phyloP scores from a whole-genome alignment of 2,888 invertebrate species.

The Branchipolynoe longqiensis region DNA sequence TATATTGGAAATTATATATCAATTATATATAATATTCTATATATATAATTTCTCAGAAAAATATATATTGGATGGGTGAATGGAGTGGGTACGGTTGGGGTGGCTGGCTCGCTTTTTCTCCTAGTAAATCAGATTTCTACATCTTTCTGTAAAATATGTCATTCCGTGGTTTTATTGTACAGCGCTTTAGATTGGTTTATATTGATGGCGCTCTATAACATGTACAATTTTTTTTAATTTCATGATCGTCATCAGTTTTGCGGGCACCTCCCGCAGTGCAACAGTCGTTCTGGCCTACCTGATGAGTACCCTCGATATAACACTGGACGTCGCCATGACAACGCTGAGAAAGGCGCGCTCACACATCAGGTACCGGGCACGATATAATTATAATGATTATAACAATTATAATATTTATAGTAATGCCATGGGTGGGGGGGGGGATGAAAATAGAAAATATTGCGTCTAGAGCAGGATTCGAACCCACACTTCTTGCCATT shows the following conservation, averaged over 20 bases:
- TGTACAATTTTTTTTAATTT: neutral
- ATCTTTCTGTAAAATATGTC: neutral
- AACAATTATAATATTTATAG: no score
- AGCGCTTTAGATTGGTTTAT: no score
- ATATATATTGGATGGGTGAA: neutral
- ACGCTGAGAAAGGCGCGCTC: constrained; percentile 74
- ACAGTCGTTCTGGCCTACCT: constrained; percentile 92
- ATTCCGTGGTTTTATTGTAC: neutral
- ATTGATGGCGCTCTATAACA: neutral
- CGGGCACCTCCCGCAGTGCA: constrained; percentile 94
- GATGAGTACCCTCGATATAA: constrained; percentile 91
- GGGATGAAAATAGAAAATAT: no score
- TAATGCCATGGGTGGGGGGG: no score
- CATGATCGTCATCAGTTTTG: constrained; percentile 86
- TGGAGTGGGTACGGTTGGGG: neutral
- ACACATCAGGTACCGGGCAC: constrained; percentile 74
- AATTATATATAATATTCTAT: no score
- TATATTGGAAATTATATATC: no score
- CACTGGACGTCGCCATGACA: constrained; percentile 88
- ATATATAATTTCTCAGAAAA: neutral
- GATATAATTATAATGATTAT: neutral
- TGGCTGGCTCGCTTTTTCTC: neutral
- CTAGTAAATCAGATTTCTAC: neutral
- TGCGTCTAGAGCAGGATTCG: no score
- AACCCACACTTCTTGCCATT: no score